Evolutionary conservation across 2,113 vertebrate genomes (phyloP).

Genomic region (Steatornis caripensis): DNA sequence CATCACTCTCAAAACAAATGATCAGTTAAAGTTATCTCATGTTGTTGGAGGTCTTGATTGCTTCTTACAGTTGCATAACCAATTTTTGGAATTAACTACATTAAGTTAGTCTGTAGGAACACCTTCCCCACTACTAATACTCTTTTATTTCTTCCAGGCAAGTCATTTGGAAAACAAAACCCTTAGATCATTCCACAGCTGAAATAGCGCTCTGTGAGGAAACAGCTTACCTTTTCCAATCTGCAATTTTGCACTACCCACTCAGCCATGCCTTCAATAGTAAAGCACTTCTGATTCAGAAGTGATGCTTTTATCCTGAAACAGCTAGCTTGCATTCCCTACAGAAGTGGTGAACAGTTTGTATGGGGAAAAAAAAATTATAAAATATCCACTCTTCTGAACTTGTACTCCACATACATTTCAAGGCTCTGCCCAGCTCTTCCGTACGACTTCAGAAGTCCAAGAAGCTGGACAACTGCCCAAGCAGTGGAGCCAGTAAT

Average conservation of each 20-base stretch:
- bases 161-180: background rate
- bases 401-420: background rate
- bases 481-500: background rate
- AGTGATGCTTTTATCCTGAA: background rate
- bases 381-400: background rate
- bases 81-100: background rate
- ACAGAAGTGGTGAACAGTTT: background rate
- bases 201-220: background rate
- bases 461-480: background rate
- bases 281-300: background rate
- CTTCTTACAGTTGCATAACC: background rate
- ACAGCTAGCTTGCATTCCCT: background rate
- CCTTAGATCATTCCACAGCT: background rate
- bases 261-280: background rate
- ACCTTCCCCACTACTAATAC: background rate
- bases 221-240: background rate
- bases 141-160: background rate
- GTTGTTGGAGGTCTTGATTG: background rate
- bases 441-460: background rate
- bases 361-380: background rate
- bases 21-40: constrained; percentile 15
- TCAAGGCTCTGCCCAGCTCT: background rate
- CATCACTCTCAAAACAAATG: constrained; percentile 36
- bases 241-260: background rate
- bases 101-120: background rate